Evolutionary conservation across 37 sponge, comb jelly and placozoan genomes (phyloP).

Genomic region (Cladorhizidae sp.): DNA sequence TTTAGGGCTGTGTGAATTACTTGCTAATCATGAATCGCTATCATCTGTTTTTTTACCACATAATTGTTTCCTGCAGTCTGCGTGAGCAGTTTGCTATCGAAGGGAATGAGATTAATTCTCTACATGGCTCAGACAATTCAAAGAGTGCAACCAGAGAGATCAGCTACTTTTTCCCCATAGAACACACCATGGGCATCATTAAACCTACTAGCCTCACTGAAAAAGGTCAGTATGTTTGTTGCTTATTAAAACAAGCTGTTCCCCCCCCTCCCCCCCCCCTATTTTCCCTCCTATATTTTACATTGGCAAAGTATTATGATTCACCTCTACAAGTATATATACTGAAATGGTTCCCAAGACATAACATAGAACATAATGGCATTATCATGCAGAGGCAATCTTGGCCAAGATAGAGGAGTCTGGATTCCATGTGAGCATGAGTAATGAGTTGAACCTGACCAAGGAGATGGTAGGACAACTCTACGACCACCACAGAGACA

Average conservation of each 20-base stretch:
- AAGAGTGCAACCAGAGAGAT: constrained; percentile 80
- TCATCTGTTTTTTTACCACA: too few relatives aligned
- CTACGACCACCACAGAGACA: constrained; percentile 88
- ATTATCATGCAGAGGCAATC: constrained; percentile 72
- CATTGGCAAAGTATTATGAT: too few relatives aligned
- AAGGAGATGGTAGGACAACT: constrained; percentile 93
- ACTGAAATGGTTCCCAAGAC: too few relatives aligned
- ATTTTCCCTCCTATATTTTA: too few relatives aligned
- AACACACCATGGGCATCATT: constrained; percentile 94
- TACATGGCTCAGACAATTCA: constrained; percentile 81
- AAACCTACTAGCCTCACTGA: constrained; percentile 87
- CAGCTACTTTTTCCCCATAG: constrained; percentile 93
- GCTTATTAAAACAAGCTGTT: neutral
- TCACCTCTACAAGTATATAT: too few relatives aligned
- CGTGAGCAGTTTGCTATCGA: constrained; percentile 75
- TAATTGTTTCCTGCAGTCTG: constrained; percentile 40
- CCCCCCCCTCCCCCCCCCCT: too few relatives aligned
- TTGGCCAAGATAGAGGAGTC: constrained; percentile 85
- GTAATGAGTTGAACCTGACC: constrained; percentile 89
- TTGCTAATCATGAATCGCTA: too few relatives aligned
- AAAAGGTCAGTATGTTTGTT: constrained; percentile 47
- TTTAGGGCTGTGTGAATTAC: too few relatives aligned
- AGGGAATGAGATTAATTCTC: constrained; percentile 57
- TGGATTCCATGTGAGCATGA: constrained; percentile 90
- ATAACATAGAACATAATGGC: too few relatives aligned